Base-by-base conservation (phyloP, 2,797 vertebrate genomes). In the Anabas testudineus region DNA sequence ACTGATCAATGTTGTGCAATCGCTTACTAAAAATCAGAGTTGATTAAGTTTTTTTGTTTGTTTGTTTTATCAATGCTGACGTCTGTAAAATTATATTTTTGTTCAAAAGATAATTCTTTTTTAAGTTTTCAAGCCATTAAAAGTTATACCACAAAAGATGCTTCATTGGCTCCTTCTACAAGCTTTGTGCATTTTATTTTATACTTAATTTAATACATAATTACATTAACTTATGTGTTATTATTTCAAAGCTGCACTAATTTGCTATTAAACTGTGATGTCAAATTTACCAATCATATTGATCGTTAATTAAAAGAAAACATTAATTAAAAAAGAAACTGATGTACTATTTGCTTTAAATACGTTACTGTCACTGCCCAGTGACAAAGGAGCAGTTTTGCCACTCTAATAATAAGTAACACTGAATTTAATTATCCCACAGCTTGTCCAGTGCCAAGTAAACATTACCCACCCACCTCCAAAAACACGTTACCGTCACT, bases 61-160 rank as follows among this genome's bases (percentile, higher is more conserved):
- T 34, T 34, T 5, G 37, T 37, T 37, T 37, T 16, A 22, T 80
- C 28, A 55, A 49, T 71, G 65, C 28, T 76, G 28, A 28, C 64
- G 61, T 49, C 70, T 80, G 71, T 78, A 54, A 67, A 63, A 56
- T 49, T 2, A 32, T 54, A 22, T 67, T 53, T 48, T 47, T 66
- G 67, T 71, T 82, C 1, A 47, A 70, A 74, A 64, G 3, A 62
- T 60, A 22, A 21, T 71, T 26, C 48, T 65, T 74, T 59, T 52
- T 69, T 26, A 49, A 45, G 60, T 80, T 90, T 61, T 71, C 39
- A 76, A 67, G 62, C 47, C 78, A 93, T 86, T 92, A 89, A 91
- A 92, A 65, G 76, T 41, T 14, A 37, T 1, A 63, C 64, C 52
- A 74, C 52, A 63, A 51, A 9, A 32, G 30, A 1, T 37, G n/a